These are phyloP conservation scores for Peromyscus leucopus DNA, from an alignment of 2,113 vertebrate genomes.

Conservation along the genomic window DNA sequence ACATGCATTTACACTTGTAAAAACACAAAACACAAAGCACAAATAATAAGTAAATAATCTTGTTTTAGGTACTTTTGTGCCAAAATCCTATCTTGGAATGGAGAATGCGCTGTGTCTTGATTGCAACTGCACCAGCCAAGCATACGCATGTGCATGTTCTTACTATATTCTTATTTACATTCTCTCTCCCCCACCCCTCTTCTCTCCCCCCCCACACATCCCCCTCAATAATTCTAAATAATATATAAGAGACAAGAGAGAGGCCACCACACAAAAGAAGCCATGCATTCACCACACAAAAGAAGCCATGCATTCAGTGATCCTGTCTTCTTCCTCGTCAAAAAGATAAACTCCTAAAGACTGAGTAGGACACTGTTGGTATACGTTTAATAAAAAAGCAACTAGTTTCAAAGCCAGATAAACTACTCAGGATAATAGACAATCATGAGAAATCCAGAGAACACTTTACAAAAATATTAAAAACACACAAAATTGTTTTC, in stretches of 20 bases:
- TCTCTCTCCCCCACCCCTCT: neutral
- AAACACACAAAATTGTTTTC: neutral
- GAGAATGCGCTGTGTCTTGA: neutral
- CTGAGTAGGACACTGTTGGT: neutral
- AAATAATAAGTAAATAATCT: neutral
- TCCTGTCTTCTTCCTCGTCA: slow-evolving; percentile 12
- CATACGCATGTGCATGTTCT: neutral
- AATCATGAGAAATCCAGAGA: slow-evolving; percentile 34
- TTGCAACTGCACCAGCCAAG: neutral
- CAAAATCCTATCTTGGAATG: neutral
- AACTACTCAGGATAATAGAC: slow-evolving; percentile 20
- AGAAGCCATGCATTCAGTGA: neutral
- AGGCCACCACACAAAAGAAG: neutral
- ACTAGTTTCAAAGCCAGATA: slow-evolving; percentile 56
- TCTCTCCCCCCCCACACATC: neutral
- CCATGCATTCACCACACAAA: neutral
- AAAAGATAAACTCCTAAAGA: slow-evolving; percentile 41
- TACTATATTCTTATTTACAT: neutral
- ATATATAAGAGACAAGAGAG: slow-evolving; percentile 41
- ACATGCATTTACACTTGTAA: no score
- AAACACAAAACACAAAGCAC: neutral
- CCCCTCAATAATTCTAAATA: neutral
- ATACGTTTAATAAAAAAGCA: neutral
- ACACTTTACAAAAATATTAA: neutral
- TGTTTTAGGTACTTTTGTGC: neutral